Conservation (phyloP, 2,797 vertebrate species). For the Margarornis squamiger region DNA sequence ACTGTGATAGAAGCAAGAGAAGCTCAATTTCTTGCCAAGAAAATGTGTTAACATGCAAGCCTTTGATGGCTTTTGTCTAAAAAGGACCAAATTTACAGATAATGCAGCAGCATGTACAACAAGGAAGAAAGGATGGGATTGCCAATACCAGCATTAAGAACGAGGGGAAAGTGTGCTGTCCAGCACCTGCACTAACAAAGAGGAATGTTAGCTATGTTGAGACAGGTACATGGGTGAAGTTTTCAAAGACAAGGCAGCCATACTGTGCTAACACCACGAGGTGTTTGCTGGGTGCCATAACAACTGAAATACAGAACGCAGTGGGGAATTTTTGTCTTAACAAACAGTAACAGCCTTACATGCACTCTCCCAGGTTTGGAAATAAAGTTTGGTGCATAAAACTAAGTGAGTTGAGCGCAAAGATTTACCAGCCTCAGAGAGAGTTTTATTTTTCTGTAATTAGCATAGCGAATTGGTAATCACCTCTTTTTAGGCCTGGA, state of each 20-base stretch:
- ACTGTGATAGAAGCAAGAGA: not conserved
- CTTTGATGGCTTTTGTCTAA: not conserved
- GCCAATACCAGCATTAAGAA: not conserved
- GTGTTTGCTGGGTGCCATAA: not conserved
- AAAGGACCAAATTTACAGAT: not conserved
- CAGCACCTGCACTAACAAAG: not conserved
- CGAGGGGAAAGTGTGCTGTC: not conserved
- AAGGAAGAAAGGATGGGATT: not conserved
- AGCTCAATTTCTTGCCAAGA: not conserved
- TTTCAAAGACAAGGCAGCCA: not conserved
- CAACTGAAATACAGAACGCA: not conserved
- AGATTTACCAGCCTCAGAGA: not conserved
- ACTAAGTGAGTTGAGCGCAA: not conserved
- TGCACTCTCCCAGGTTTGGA: not conserved
- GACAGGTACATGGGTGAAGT: accelerated
- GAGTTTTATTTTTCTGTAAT: not conserved
- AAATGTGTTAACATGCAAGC: not conserved
- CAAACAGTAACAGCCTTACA: not conserved
- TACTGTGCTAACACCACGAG: too few relatives aligned
- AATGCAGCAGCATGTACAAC: not conserved
- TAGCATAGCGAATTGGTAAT: not conserved
- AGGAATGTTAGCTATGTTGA: not conserved
- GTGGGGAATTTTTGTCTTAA: not conserved
- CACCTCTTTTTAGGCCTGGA: not conserved
- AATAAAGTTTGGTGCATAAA: not conserved